phyloP scores from a whole-genome alignment of 2,797 vertebrate species.

The Typhlichthys subterraneus region DNA sequence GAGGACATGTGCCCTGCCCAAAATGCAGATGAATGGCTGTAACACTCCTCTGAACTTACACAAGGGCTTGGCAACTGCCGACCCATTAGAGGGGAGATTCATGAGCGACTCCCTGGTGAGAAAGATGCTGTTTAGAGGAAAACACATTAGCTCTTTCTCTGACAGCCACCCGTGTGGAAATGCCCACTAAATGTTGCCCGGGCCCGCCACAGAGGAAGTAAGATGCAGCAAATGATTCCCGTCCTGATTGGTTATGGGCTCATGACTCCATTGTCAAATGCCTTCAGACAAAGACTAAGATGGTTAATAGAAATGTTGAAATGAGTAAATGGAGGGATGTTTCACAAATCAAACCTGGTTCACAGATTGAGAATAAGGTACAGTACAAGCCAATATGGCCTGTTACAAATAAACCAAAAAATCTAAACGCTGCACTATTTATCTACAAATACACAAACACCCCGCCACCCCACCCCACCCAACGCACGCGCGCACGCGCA shows the following conservation, averaged over 20 bases:
- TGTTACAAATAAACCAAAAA: conserved; percentile 4
- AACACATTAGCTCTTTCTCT: conserved; percentile 60
- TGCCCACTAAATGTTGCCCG: conserved; percentile 58
- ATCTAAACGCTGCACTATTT: conserved; percentile 23
- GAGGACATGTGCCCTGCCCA: conserved; percentile 23
- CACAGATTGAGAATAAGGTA: conserved; percentile 13
- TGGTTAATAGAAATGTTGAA: conserved; percentile 33
- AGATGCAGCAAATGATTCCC: conserved; percentile 37
- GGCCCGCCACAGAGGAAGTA: conserved; percentile 31
- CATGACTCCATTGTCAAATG: conserved; percentile 16
- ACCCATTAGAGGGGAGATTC: conserved; percentile 68
- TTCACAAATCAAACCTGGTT: conserved; percentile 17
- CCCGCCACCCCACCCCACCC: no score
- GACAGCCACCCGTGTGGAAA: conserved; percentile 56
- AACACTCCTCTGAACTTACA: conserved; percentile 66
- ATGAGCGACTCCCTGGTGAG: conserved; percentile 46
- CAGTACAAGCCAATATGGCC: background rate
- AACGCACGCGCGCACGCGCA: background rate
- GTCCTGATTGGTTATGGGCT: conserved; percentile 44
- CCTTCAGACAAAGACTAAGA: conserved; percentile 42
- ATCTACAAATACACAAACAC: conserved; percentile 25
- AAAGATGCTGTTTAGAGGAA: conserved; percentile 59
- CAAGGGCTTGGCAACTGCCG: conserved; percentile 58
- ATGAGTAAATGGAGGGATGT: conserved; percentile 44
- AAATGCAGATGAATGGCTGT: conserved; percentile 45